phyloP scores from a whole-genome alignment of 1,140 invertebrate species.

The Trichonephila inaurata region DNA sequence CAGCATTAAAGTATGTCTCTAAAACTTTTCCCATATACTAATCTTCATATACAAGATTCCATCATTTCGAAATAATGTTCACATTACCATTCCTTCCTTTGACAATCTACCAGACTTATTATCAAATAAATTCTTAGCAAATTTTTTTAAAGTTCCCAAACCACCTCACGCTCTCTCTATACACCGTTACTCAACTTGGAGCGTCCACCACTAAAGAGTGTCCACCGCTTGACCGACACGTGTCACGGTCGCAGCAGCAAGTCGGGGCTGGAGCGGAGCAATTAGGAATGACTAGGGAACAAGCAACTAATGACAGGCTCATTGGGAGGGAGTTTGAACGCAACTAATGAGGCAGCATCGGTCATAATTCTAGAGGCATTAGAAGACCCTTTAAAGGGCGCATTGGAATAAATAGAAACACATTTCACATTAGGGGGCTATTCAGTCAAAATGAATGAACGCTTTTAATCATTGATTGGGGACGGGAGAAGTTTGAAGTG shows the following conservation, averaged over 20 bases:
- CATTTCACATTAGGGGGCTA: background rate
- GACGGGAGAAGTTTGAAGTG: background rate
- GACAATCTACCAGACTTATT: too few relatives aligned
- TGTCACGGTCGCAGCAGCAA: background rate
- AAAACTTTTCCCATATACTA: too few relatives aligned
- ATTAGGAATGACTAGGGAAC: conserved; percentile 2
- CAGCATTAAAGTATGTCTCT: too few relatives aligned
- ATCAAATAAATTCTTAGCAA: too few relatives aligned
- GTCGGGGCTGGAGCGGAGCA: background rate
- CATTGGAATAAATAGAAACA: background rate
- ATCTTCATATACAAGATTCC: too few relatives aligned
- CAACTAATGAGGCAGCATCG: conserved; percentile 28
- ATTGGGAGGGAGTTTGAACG: conserved; percentile 21
- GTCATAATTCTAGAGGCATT: conserved; percentile 38
- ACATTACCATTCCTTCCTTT: too few relatives aligned
- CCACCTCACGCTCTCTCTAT: too few relatives aligned
- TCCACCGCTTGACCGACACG: background rate
- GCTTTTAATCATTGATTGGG: background rate
- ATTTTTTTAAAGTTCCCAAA: too few relatives aligned
- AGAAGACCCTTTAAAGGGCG: conserved; percentile 4
- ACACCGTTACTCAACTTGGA: too few relatives aligned
- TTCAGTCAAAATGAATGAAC: background rate
- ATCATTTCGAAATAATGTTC: too few relatives aligned
- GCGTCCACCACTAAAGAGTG: background rate
- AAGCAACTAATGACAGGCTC: conserved; percentile 34